phyloP scores from a whole-genome alignment of 1,140 invertebrate species.

The Calosoma granatense region DNA sequence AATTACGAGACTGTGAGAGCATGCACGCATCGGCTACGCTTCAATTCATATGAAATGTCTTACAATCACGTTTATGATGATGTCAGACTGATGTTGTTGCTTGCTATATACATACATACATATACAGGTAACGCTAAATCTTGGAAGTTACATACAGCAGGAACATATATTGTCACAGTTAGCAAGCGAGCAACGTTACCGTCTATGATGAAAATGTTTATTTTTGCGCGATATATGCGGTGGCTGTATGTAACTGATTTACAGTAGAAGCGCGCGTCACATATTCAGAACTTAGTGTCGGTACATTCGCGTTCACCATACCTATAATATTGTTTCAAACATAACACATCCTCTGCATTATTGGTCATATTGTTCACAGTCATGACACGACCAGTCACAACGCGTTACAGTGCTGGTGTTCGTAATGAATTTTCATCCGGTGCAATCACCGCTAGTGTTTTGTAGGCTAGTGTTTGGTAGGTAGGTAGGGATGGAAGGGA shows the following conservation, averaged over 20 bases:
- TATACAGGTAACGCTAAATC: background rate
- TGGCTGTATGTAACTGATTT: background rate
- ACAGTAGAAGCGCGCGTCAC: no score
- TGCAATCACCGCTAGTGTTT: no score
- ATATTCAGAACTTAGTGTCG: background rate
- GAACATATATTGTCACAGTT: background rate
- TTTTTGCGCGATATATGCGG: background rate
- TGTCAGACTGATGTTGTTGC: background rate
- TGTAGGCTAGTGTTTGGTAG: no score
- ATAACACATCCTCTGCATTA: background rate
- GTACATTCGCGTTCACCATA: background rate
- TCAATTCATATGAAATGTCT: no score
- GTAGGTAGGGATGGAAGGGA: no score
- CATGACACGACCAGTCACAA: background rate
- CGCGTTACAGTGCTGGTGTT: no score
- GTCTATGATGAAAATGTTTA: background rate
- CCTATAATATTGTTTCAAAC: background rate
- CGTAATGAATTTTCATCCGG: no score
- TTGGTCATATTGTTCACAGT: background rate
- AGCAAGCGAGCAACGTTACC: background rate
- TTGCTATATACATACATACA: constrained; percentile 1
- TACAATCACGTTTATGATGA: background rate
- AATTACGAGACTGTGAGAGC: no score
- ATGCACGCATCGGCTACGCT: no score
- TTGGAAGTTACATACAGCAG: background rate